Evolutionary conservation across 2,888 invertebrate genomes (phyloP).

Genomic region (Macrosoma leucophasiata): DNA sequence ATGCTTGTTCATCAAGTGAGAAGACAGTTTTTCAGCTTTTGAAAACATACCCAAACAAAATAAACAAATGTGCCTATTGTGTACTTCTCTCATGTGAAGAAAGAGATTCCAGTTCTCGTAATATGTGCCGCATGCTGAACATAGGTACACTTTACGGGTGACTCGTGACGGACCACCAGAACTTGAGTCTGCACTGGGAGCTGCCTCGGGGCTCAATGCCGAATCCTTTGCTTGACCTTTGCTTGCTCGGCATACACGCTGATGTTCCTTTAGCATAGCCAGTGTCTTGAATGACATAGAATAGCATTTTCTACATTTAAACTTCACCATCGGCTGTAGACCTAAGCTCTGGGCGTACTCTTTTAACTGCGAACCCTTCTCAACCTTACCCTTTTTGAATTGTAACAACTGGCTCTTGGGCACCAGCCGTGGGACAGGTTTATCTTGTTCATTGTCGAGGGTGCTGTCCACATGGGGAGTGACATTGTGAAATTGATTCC

Average conservation of each 20-base stretch:
- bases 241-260: conserved; percentile 77
- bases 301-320: conserved; percentile 84
- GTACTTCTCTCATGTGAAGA: conserved; percentile 88
- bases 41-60: conserved; percentile 90
- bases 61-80: conserved; percentile 87
- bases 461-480: conserved; percentile 41
- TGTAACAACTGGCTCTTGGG: conserved; percentile 65
- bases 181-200: conserved; percentile 48
- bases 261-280: conserved; percentile 81
- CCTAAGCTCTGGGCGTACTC: conserved; percentile 85
- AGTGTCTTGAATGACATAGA: conserved; percentile 80
- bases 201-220: conserved; percentile 54
- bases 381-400: conserved; percentile 62
- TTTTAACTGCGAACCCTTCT: conserved; percentile 58
- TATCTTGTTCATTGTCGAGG: conserved; percentile 54
- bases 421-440: conserved; percentile 65
- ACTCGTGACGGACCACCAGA: conserved; percentile 73
- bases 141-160: conserved; percentile 86
- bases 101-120: conserved; percentile 92
- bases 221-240: conserved; percentile 62
- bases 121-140: conserved; percentile 88
- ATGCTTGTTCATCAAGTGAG: conserved; percentile 86
- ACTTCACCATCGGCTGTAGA: conserved; percentile 81
- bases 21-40: conserved; percentile 84
- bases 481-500: conserved; percentile 54